A percentile compares a stretch with the other conserved stretches of the same genome.
Conservation (phyloP, 2,888 invertebrate genomes). For the Cheiracanthium punctorium region DNA sequence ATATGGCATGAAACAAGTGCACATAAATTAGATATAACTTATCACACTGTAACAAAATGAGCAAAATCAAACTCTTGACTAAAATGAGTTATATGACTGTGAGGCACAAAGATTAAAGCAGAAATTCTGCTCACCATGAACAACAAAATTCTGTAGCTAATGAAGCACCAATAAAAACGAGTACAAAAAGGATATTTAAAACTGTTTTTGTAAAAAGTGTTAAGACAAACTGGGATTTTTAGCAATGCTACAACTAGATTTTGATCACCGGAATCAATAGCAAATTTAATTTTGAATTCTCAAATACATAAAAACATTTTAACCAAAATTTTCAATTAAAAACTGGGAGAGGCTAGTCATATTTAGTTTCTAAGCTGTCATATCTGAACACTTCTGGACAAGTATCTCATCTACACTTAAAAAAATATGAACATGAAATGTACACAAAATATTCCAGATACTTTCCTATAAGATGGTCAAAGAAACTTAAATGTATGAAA, state of each 20-base stretch:
- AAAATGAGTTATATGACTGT: slow-evolving; percentile 18
- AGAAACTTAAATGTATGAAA: slow-evolving; percentile 15
- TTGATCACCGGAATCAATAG: background rate
- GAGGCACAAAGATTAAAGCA: slow-evolving; percentile 42
- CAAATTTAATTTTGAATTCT: background rate
- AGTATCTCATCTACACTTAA: slow-evolving; percentile 59
- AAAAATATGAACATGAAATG: slow-evolving; percentile 55
- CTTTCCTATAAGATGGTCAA: slow-evolving; percentile 31
- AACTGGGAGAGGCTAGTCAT: too few relatives aligned
- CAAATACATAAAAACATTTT: background rate
- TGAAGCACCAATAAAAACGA: slow-evolving; percentile 49
- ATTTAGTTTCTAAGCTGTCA: slow-evolving; percentile 33
- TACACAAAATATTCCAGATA: slow-evolving; percentile 62
- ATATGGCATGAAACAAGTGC: slow-evolving; percentile 20
- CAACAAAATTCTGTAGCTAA: slow-evolving; percentile 26
- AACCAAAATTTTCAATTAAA: background rate
- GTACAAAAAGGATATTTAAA: too few relatives aligned
- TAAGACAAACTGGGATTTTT: background rate
- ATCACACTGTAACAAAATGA: slow-evolving; percentile 37
- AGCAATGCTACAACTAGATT: background rate
- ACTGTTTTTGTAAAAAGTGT: too few relatives aligned
- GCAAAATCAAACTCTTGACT: slow-evolving; percentile 46
- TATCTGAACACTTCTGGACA: slow-evolving; percentile 66
- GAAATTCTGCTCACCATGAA: slow-evolving; percentile 11
- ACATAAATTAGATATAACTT: slow-evolving; percentile 22